Conservation (phyloP, 2,797 vertebrate genomes). For the Enteromius trimaculatus region DNA sequence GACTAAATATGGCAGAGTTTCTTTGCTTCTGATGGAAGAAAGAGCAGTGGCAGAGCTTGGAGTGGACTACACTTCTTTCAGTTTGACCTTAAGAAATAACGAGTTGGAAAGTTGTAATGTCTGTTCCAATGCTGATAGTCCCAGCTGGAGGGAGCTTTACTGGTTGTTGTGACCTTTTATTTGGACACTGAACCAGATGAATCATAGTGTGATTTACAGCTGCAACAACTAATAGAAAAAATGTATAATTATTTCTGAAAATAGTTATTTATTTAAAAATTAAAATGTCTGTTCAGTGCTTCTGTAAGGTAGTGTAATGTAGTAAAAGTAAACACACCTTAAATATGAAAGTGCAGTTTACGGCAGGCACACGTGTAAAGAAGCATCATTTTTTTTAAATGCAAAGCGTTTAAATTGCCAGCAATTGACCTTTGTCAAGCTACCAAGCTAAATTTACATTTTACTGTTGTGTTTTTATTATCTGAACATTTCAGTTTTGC, state of each 20-base stretch:
- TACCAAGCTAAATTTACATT: neutral
- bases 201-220: neutral
- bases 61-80: slow-evolving; percentile 54
- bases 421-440: neutral
- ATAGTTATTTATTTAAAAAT: too few relatives aligned
- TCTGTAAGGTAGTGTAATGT: neutral
- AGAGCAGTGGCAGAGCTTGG: slow-evolving; percentile 50
- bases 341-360: neutral
- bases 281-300: neutral
- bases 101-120: slow-evolving; percentile 19
- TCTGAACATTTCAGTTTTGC: neutral
- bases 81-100: slow-evolving; percentile 58
- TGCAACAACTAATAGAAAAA: neutral
- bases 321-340: neutral
- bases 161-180: neutral
- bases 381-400: neutral
- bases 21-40: slow-evolving; percentile 62
- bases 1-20: slow-evolving; percentile 67
- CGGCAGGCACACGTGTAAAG: neutral
- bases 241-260: neutral
- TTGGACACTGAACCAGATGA: neutral
- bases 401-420: neutral
- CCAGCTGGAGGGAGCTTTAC: neutral
- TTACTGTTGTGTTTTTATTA: neutral
- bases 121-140: neutral